Conservation (phyloP, 2,113 vertebrate species). For the Euleptes europaea region DNA sequence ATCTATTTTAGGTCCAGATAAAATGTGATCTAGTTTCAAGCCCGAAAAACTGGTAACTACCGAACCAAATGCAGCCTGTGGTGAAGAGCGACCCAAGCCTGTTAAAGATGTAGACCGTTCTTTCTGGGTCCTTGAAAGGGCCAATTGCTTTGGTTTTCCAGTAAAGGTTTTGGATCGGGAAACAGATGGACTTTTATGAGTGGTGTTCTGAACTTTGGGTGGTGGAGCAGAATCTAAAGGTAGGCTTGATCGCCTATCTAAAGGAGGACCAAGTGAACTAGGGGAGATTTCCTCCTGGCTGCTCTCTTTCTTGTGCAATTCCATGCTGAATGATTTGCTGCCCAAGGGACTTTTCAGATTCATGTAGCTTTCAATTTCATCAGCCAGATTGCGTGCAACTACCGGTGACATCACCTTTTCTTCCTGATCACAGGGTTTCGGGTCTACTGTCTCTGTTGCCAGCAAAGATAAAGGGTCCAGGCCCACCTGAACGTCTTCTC, state of each 20-base stretch:
- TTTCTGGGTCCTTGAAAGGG: conserved; percentile 67
- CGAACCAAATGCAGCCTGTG: conserved; percentile 87
- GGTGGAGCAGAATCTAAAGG: conserved; percentile 76
- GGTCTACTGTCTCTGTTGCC: conserved; percentile 78
- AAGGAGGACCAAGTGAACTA: conserved; percentile 48
- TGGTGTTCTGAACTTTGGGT: conserved; percentile 57
- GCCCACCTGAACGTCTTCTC: conserved; percentile 89
- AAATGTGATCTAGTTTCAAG: conserved; percentile 90
- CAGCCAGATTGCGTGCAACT: conserved; percentile 91
- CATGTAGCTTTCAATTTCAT: conserved; percentile 98
- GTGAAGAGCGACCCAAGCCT: conserved; percentile 85
- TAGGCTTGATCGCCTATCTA: conserved; percentile 89
- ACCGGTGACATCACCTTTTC: conserved; percentile 80
- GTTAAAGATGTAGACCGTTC: conserved; percentile 83
- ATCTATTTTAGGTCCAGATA: conserved; percentile 94
- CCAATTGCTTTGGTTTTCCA: conserved; percentile 77
- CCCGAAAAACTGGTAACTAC: conserved; percentile 91
- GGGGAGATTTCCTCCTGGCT: conserved; percentile 43
- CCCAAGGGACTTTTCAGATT: conserved; percentile 88
- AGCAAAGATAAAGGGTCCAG: conserved; percentile 92
- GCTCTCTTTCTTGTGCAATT: conserved; percentile 76
- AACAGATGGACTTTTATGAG: conserved; percentile 76
- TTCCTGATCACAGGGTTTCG: conserved; percentile 73
- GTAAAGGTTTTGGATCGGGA: conserved; percentile 90
- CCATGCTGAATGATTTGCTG: conserved; percentile 90